Evolutionary conservation across 2,113 vertebrate genomes (phyloP), one percentile per base, ranked within the genome.

Genomic region (Paratilapia polleni): DNA sequence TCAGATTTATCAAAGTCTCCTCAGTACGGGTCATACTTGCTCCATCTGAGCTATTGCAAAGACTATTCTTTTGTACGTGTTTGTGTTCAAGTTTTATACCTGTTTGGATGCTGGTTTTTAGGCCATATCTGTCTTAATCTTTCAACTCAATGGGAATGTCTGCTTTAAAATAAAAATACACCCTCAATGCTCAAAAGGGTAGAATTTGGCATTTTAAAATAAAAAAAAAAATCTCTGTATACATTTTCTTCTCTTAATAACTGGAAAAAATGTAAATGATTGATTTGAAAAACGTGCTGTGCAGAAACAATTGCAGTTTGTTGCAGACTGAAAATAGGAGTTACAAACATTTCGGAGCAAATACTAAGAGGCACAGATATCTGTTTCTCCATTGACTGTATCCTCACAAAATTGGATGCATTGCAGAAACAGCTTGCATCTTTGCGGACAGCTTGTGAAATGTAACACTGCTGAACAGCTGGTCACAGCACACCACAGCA

Each of bases 401-500:
- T 81, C 61, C 66, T 52, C 22, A n/a, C 28, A 77, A 64, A 87
- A 80, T 15, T 43, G 26, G 38, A 80, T 56, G 62, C 66, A 60
- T 61, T 61, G 81, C 82, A 43, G 88, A 84, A 90, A 83, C 89
- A 47, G 88, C 80, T 87, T 88, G 84, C 63, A 73, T 85, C 77
- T 85, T 78, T 79, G 73, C 19, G 4, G 82, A 59, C 80, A 56
- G 78, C 66, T 60, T 93, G 89, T 93, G 92, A 94, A 94, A 91
- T 89, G 87, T 92, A 92, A 93, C 87, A 88, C 88, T 81, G 61
- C 68, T 38, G 76, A 90, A 88, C 92, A 91, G 89, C 91, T 93
- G 92, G 82, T 83, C 47, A 9, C 81, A 61, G 74, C 80, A 81
- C 82, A 82, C 56, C 78, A 87, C 84, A 56, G 80, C 83, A 76